phyloP scores from a whole-genome alignment of 1,140 invertebrate species.

The Elysia chlorotica region DNA sequence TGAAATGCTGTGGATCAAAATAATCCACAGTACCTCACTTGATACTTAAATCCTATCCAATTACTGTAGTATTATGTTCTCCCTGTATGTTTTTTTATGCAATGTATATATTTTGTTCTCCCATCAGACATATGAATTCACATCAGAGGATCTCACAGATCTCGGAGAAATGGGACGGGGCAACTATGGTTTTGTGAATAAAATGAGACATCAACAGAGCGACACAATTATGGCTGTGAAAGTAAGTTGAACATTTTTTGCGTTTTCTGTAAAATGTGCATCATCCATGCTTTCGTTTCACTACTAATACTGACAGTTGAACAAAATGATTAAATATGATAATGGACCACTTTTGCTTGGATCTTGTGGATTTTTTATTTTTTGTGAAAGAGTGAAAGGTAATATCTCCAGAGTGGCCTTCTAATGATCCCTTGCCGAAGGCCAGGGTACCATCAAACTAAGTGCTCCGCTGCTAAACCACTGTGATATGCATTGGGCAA shows the following conservation, averaged over 20 bases:
- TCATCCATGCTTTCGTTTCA: too few relatives aligned
- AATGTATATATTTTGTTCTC: background rate
- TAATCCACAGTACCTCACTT: background rate
- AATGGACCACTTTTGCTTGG: too few relatives aligned
- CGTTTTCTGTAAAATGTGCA: background rate
- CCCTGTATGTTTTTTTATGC: too few relatives aligned
- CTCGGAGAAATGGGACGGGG: slow-evolving; percentile 92
- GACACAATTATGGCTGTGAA: slow-evolving; percentile 89
- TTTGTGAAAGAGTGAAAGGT: background rate
- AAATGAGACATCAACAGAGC: slow-evolving; percentile 92
- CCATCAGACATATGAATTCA: slow-evolving; percentile 58
- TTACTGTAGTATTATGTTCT: too few relatives aligned
- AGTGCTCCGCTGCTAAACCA: background rate
- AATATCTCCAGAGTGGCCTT: background rate
- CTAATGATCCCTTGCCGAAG: background rate
- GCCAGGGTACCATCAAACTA: background rate
- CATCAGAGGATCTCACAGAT: slow-evolving; percentile 83
- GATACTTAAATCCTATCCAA: too few relatives aligned
- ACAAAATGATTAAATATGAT: background rate
- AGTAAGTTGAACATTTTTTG: slow-evolving; percentile 47
- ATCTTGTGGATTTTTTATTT: too few relatives aligned
- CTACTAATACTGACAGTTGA: background rate
- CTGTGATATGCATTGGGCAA: background rate
- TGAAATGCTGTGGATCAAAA: background rate
- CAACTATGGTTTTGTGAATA: slow-evolving; percentile 95